Evolutionary conservation across 2,888 invertebrate genomes (phyloP).

Genomic region (Drosophila nr. medialis): DNA sequence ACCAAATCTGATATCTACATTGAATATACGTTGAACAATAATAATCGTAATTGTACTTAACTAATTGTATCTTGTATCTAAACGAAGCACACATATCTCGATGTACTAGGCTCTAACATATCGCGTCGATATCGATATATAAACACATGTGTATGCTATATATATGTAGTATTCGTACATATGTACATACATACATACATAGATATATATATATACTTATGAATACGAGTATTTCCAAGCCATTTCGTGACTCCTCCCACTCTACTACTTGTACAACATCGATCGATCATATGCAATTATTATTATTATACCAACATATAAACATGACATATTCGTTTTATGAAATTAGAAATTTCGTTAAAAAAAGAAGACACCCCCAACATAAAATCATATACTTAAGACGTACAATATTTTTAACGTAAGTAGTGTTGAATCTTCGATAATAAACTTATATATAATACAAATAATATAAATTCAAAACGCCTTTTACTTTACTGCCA

Average conservation of each 20-base stretch:
- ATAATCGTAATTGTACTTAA: slow-evolving; percentile 77
- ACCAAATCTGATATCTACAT: slow-evolving; percentile 57
- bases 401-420: slow-evolving; percentile 77
- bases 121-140: slow-evolving; percentile 37
- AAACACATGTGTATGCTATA: slow-evolving; percentile 25
- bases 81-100: slow-evolving; percentile 78
- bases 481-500: background rate
- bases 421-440: slow-evolving; percentile 79
- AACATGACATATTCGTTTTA: slow-evolving; percentile 62
- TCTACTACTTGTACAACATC: slow-evolving; percentile 65
- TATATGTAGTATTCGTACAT: slow-evolving; percentile 25
- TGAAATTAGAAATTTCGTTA: slow-evolving; percentile 74
- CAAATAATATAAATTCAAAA: slow-evolving; percentile 32
- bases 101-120: slow-evolving; percentile 57
- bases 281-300: slow-evolving; percentile 75
- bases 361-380: slow-evolving; percentile 20
- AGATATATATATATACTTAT: background rate
- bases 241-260: slow-evolving; percentile 60
- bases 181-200: background rate
- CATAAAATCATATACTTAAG: slow-evolving; percentile 64
- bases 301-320: slow-evolving; percentile 55
- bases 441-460: slow-evolving; percentile 74
- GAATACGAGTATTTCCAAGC: slow-evolving; percentile 41
- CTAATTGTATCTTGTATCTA: slow-evolving; percentile 75
- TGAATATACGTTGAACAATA: slow-evolving; percentile 77